A percentile compares a stretch with the other conserved stretches of the same genome.
phyloP scores from a whole-genome alignment of 2,888 invertebrate species.

The Leistus spinibarbis region DNA sequence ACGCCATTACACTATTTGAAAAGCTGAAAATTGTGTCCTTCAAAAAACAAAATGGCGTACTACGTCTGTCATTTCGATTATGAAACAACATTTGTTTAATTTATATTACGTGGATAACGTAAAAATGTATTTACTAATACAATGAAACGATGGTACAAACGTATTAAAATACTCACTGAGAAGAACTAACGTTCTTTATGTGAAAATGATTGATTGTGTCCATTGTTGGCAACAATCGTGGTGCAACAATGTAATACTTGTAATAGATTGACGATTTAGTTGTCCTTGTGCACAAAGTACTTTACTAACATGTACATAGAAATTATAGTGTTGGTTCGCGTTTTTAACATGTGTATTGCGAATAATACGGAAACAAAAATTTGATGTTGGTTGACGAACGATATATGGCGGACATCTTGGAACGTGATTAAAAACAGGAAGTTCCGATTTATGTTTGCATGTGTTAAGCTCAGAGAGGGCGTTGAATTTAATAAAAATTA shows the following conservation, averaged over 20 bases:
- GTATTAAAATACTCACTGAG: background rate
- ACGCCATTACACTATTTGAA: conserved; percentile 37
- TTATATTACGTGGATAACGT: background rate
- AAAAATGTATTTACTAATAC: background rate
- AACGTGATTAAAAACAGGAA: conserved; percentile 28
- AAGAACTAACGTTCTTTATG: background rate
- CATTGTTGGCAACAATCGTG: conserved; percentile 35
- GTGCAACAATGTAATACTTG: conserved; percentile 17
- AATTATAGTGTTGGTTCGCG: background rate
- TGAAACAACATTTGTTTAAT: conserved; percentile 20
- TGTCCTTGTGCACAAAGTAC: background rate
- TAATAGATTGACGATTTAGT: background rate
- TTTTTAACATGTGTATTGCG: background rate
- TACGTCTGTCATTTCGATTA: conserved; percentile 14
- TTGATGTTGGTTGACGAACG: conserved; percentile 17
- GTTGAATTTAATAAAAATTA: background rate
- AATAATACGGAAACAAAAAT: conserved; percentile 20
- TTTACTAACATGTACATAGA: background rate
- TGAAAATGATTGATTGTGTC: background rate
- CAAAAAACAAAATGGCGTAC: conserved; percentile 36
- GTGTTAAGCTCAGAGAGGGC: conserved; percentile 18
- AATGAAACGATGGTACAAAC: background rate
- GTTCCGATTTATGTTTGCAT: conserved; percentile 28
- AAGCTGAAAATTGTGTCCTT: conserved; percentile 38
- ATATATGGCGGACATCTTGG: conserved; percentile 25